A percentile compares a stretch with the other conserved stretches of the same genome.
Conservation (phyloP, 2,888 invertebrate genomes). For the Nineta flava region DNA sequence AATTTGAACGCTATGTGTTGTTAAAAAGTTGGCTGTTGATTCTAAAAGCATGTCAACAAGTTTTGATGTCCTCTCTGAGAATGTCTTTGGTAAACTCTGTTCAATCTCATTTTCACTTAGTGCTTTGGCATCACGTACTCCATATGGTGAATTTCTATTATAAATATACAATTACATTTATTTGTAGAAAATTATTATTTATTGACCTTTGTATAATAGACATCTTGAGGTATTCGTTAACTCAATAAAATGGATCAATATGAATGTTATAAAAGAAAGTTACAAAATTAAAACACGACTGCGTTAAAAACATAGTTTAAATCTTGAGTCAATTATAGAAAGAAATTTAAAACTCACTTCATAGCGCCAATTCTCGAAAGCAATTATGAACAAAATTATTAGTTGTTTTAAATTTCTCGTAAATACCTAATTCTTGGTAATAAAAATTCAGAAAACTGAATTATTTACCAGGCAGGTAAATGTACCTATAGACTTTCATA, state of each 20-base stretch:
- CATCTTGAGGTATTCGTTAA: no score
- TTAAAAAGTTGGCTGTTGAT: constrained; percentile 37
- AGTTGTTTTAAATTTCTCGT: no score
- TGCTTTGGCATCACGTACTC: constrained; percentile 24
- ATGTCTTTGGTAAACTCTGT: constrained; percentile 33
- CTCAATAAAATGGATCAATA: no score
- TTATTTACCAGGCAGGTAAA: no score
- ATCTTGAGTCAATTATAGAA: no score
- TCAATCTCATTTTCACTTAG: constrained; percentile 32
- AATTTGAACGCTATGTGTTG: constrained; percentile 47
- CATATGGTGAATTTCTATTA: constrained; percentile 17
- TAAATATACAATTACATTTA: background rate
- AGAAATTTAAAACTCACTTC: no score
- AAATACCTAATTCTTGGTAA: no score
- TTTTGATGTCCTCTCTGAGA: constrained; percentile 33
- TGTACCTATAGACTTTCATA: background rate
- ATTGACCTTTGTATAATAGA: background rate
- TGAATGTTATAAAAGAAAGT: background rate
- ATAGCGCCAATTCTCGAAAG: no score
- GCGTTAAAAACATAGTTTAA: no score
- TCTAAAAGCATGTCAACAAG: constrained; percentile 39
- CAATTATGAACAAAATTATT: no score
- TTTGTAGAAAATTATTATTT: background rate
- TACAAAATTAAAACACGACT: no score
- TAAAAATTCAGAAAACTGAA: no score